Base-by-base conservation (phyloP, 2,113 vertebrate species). In the Nycticryphes semicollaris region DNA sequence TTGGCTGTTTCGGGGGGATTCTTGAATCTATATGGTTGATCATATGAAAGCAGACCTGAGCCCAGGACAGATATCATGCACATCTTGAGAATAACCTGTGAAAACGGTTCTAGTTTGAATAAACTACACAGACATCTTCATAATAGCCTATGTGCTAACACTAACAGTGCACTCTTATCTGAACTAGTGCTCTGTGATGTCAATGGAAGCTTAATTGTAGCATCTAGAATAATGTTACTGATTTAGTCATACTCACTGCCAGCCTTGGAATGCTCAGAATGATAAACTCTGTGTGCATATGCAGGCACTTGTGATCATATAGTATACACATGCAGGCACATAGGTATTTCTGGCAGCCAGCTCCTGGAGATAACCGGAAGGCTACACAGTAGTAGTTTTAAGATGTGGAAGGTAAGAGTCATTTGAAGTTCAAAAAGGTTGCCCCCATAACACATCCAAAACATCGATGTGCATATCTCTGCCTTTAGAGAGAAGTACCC, bases 381-480 rank as follows among this genome's bases (percentile, higher is more conserved):
- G 69, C 83, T 84, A 43, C 62, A 33, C 9, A 10, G 18, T 10
- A 27, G 6, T 10, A 27, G 6, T 54, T 77, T 43, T 69, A 62
- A 81, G 48, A 93, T 15, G 48, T 47, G 69, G 48, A 79, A 87
- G 35, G 33, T 13, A 30, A 73, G 73, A 92, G 56, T 5, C 43
- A 54, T 72, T 68, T 87, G 64, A 89, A 92, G 74, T 89, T 96
- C 77, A 84, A 73, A 87, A 83, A 53, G 31, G 28, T 82, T 84
- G 64, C 20, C 20, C 17, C 33, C 15, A 1, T 27, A 76, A 50
- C 63, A 70, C 45, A 63, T 73, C 84, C 57, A 39, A 76, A 53
- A 22, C 2, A 5, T 25, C 8, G 1, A 1, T 0, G 10, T 39
- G 28, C 1, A 0, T 24, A 14, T 23, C 24, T 83, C n/a, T 66